phyloP scores from a whole-genome alignment of 1,140 invertebrate species.

The Caenorhabditis elegans region WBcel235 BX284605.5:4992001-4992500 shows the following conservation, averaged over 20 bases:
- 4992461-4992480: neutral
- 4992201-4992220: conserved; percentile 71
- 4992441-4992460: conserved; percentile 40
- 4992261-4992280: conserved; percentile 75
- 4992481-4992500: no score
- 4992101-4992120: conserved; percentile 76
- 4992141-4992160: conserved; percentile 74
- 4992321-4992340: conserved; percentile 59
- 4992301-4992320: conserved; percentile 72
- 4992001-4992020: no score
- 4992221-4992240: conserved; percentile 60
- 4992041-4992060: no score
- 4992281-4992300: conserved; percentile 72
- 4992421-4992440: conserved; percentile 5
- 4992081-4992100: conserved; percentile 74
- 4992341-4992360: conserved; percentile 48
- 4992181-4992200: conserved; percentile 76
- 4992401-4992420: conserved; percentile 51
- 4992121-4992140: conserved; percentile 74
- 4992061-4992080: no score
- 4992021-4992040: no score
- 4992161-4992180: conserved; percentile 75
- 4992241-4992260: conserved; percentile 73
- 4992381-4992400: conserved; percentile 52
- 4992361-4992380: conserved; percentile 45